Evolutionary conservation across 1,140 invertebrate genomes (phyloP), one percentile per base, ranked within the genome.

Genomic region (Bombus pascuorum): DNA sequence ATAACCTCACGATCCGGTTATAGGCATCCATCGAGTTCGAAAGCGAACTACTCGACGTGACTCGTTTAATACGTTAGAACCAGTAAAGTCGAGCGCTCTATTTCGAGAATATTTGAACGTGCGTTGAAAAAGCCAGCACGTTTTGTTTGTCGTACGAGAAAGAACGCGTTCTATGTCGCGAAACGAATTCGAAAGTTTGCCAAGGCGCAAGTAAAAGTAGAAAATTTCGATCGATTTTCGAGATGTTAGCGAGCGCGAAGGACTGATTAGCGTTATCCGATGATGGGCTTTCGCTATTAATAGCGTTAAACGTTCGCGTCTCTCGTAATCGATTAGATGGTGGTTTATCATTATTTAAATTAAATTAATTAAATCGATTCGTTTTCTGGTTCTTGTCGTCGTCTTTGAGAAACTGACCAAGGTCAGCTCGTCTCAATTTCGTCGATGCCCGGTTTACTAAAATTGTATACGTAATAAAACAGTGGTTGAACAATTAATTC

Each of bases 1-100:
- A 83, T 70, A 32, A 1, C 70, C 44, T 70, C 28, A 68, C 73
- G 73, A 77, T 42, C 74, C 62, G 37, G 22, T 57, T 77, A 42
- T 12, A 66, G 44, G 44, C 57, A 59, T 70, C 65, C 28, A 59
- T 77, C 74, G 70, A 32, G 28, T 70, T 77, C 44, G 81, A 83
- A 70, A 77, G 62, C 39, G 34, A 25, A 32, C n/a, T 3, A 8
- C 28, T 53, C 13, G 44, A 5, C 34, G 34, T 68, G 73, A 77
- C 62, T 68, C 34, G 32, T 32, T 12, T 22, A 15, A 8, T 47
- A 22, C 13, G 25, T 39, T 77, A 39, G 25, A 62, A 77, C 57
- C 10, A 15, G 22, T 12, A 15, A 2, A 34, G 1, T 34, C 32
- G n/a, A n/a, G 25, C 18, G 18, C 47, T 53, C 47, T 34, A 34